Conservation (phyloP, 2,888 invertebrate species). For the Glyphotaelius pellucidus region DNA sequence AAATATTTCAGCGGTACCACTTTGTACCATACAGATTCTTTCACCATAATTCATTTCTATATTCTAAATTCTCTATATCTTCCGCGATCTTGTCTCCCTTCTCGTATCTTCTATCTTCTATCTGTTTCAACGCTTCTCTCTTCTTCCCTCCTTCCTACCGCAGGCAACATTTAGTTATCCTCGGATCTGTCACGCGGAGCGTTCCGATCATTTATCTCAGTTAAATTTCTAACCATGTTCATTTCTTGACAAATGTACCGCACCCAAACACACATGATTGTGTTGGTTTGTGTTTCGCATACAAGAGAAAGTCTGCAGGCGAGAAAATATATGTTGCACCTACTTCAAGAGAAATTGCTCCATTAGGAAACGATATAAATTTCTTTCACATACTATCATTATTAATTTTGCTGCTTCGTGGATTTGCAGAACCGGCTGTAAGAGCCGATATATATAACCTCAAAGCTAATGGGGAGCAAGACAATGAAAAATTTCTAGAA, state of each 20-base stretch:
- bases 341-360: neutral
- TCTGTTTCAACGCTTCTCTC: neutral
- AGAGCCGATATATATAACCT: neutral
- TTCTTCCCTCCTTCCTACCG: neutral
- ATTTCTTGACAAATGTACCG: constrained; percentile 55
- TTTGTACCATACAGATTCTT: neutral
- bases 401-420: neutral
- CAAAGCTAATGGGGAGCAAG: neutral
- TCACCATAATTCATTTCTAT: neutral
- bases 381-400: neutral
- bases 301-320: neutral
- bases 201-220: constrained; percentile 56
- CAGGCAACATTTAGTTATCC: constrained; percentile 32
- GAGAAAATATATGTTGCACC: neutral
- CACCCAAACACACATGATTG: neutral
- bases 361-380: neutral
- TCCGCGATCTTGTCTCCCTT: neutral
- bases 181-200: constrained; percentile 49
- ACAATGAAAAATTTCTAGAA: neutral
- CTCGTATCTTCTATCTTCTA: constrained; percentile 21
- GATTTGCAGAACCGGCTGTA: neutral
- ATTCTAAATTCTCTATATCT: neutral
- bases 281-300: neutral
- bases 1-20: constrained; percentile 2
- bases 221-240: constrained; percentile 57